These are phyloP conservation scores for Heliconius congener DNA, from an alignment of 1,140 invertebrate species.

Conservation along the genomic window DNA sequence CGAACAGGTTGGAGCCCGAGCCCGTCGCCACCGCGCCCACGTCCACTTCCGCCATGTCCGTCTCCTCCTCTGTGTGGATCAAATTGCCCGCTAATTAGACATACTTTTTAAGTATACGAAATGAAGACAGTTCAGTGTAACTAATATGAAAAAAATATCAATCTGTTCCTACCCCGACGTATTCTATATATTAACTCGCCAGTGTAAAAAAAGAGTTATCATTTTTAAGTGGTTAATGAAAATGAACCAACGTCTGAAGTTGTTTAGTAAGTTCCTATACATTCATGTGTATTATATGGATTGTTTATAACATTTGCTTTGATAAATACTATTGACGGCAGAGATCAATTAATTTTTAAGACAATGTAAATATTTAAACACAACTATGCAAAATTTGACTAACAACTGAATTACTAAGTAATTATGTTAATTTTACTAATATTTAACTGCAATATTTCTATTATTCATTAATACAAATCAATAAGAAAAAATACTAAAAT, in stretches of 20 bases:
- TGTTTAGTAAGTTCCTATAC: background rate
- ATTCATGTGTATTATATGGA: background rate
- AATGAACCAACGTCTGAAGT: background rate
- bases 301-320: background rate
- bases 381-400: too few relatives aligned
- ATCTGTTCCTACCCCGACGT: too few relatives aligned
- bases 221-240: background rate
- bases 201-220: too few relatives aligned
- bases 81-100: too few relatives aligned
- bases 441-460: too few relatives aligned
- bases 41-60: constrained; percentile 64
- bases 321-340: constrained; percentile 1
- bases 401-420: too few relatives aligned
- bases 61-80: constrained; percentile 58
- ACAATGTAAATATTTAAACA: background rate
- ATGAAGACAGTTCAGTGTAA: too few relatives aligned
- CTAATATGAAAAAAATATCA: too few relatives aligned
- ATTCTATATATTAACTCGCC: background rate
- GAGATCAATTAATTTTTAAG: constrained; percentile 13
- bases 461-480: too few relatives aligned
- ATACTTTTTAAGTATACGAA: too few relatives aligned
- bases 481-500: background rate
- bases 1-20: constrained; percentile 75
- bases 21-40: constrained; percentile 74
- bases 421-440: too few relatives aligned